Percentiles rank a stretch among this genome's conserved stretches.
Evolutionary conservation across 2,888 invertebrate genomes (phyloP).

Genomic region (Lydus trimaculatus): DNA sequence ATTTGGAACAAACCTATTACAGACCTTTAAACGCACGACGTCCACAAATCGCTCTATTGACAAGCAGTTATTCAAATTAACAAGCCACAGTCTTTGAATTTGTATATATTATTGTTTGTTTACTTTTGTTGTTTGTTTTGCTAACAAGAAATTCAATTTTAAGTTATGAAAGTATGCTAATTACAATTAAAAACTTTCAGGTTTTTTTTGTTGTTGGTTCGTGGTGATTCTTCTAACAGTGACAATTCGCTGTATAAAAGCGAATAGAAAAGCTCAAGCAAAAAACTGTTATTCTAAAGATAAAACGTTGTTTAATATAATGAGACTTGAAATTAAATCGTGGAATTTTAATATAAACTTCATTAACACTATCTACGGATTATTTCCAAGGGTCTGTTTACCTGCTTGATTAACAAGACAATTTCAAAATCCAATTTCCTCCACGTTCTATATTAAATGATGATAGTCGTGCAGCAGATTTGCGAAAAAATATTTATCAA

Average conservation of each 20-base stretch:
- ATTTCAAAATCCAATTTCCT: constrained; percentile 2
- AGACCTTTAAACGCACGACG: not conserved
- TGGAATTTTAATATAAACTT: not conserved
- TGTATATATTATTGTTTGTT: not conserved
- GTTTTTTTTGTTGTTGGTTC: not conserved
- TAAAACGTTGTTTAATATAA: not conserved
- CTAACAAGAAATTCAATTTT: not conserved
- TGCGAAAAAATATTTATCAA: not conserved
- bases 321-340: not conserved
- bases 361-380: not conserved
- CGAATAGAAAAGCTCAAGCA: not conserved
- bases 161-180: not conserved
- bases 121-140: not conserved
- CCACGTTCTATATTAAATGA: not conserved
- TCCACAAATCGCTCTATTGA: not conserved
- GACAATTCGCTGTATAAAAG: not conserved
- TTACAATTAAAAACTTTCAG: not conserved
- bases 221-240: not conserved
- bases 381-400: not conserved
- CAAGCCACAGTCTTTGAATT: not conserved
- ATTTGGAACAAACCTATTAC: not conserved
- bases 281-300: too few relatives aligned
- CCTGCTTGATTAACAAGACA: not conserved
- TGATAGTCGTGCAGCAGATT: not conserved
- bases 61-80: not conserved